Evolutionary conservation across 2,888 invertebrate species (phyloP).

Genomic region (Lacanobia oleracea): DNA sequence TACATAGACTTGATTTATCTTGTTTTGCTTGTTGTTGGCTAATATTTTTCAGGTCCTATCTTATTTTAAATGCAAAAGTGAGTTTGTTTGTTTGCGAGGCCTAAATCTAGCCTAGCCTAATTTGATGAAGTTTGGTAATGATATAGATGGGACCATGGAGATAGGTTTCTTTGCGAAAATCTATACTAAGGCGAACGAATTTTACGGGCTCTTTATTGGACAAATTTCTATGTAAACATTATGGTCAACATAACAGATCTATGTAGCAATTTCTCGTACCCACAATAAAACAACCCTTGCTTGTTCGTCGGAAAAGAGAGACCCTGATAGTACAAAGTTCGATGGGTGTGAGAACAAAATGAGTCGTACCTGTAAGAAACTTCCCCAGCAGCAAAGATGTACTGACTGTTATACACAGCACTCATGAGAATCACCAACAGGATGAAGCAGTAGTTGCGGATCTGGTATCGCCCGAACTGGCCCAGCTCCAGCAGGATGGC

Average conservation of each 20-base stretch:
- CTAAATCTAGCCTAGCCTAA: no score
- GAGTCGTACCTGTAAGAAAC: slow-evolving; percentile 71
- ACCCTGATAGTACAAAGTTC: not conserved
- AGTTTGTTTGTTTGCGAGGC: no score
- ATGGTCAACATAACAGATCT: no score
- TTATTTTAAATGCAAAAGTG: not conserved
- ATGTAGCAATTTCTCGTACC: not conserved
- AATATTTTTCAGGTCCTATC: not conserved
- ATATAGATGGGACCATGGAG: no score
- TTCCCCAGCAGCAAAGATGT: slow-evolving; percentile 87
- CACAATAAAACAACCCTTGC: not conserved
- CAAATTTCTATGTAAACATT: no score
- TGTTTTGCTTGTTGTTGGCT: not conserved
- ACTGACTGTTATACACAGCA: slow-evolving; percentile 86
- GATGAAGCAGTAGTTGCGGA: slow-evolving; percentile 82
- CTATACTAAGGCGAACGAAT: no score
- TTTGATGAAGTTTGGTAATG: no score
- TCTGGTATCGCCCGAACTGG: slow-evolving; percentile 86
- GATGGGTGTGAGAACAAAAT: not conserved
- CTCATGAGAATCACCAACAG: slow-evolving; percentile 85
- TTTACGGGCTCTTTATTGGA: no score
- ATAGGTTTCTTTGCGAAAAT: no score
- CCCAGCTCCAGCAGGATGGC: slow-evolving; percentile 79
- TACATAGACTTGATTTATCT: not conserved
- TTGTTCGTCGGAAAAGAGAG: no score